Evolutionary conservation across 2,888 invertebrate species (phyloP).

Genomic region (Papilio demoleus): DNA sequence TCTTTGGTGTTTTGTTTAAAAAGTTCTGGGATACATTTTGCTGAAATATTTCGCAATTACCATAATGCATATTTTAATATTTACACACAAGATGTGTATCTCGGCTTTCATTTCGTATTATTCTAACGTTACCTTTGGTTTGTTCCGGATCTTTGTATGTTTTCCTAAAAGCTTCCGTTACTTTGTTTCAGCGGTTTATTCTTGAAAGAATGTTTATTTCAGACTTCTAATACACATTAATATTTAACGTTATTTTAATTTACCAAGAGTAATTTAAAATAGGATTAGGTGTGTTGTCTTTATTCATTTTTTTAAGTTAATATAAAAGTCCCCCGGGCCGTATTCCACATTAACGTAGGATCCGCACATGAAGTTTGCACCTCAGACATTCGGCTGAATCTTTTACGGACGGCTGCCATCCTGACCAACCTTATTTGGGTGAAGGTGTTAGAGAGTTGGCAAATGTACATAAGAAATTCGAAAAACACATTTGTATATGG

Average conservation of each 20-base stretch:
- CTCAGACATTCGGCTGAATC: too few species aligned
- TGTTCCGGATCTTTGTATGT: conserved; percentile 22
- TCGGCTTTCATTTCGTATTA: conserved; percentile 24
- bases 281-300: too few species aligned
- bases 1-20: not conserved
- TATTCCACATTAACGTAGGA: too few species aligned
- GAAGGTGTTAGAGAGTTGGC: too few species aligned
- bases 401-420: too few species aligned
- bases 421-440: too few species aligned
- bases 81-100: conserved; percentile 24
- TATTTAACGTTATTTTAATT: not conserved
- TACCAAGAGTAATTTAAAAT: too few species aligned
- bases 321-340: too few species aligned
- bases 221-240: not conserved
- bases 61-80: conserved; percentile 19
- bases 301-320: too few species aligned
- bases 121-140: conserved; percentile 30
- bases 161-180: conserved; percentile 23
- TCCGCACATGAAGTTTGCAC: too few species aligned
- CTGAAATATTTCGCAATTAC: conserved; percentile 14
- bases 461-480: too few species aligned
- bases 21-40: not conserved
- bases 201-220: conserved; percentile 1
- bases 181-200: conserved; percentile 24
- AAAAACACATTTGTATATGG: too few species aligned